Evolutionary conservation across 1,140 invertebrate species (phyloP), one percentile per base, ranked within the genome.

Genomic region (Drosophila tsacasi): DNA sequence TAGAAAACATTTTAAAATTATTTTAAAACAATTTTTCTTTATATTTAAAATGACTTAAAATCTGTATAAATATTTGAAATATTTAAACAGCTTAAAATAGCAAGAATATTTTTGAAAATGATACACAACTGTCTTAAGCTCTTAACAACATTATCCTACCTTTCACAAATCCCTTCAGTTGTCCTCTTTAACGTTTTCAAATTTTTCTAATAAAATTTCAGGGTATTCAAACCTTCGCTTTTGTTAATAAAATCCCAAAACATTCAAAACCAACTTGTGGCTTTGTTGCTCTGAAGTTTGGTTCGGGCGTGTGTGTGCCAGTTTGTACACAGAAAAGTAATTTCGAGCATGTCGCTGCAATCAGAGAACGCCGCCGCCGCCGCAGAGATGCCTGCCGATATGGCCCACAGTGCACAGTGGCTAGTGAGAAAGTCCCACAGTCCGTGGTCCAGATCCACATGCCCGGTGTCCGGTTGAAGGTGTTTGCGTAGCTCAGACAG

Each of bases 241-340:
- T 21, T 0, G 5, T 2, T 2, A 27, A 17, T 12, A 9, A 46
- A 59, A 59, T 59, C 44, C 49, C 52, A 52, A 65, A 55, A 71
- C 67, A 71, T 46, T 25, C 30, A 44, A 55, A 46, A 64, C 30
- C 27, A 49, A 68, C 42, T 60, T 79, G 71, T 25, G 35, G 75
- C 46, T 47, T 69, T 57, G 47, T 71, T 44, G 62, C 30, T 66
- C n/a, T 13, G 54, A 39, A 21, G 40, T 13, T 32, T 44, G 59
- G 39, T n/a, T 44, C 47, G 55, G 39, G 32, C 35, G 35, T 46
- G 49, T 54, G 46, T 55, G 65, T 60, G 80, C 84, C 75, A 78
- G 80, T 74, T 83, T 74, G 85, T 83, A 86, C 83, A 87, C 83
- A 86, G 83, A 86, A 86, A 86, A 86, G 83, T 87, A 87, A 87